Conservation (phyloP, 2,888 invertebrate genomes). For the Trimorus sp. region DNA sequence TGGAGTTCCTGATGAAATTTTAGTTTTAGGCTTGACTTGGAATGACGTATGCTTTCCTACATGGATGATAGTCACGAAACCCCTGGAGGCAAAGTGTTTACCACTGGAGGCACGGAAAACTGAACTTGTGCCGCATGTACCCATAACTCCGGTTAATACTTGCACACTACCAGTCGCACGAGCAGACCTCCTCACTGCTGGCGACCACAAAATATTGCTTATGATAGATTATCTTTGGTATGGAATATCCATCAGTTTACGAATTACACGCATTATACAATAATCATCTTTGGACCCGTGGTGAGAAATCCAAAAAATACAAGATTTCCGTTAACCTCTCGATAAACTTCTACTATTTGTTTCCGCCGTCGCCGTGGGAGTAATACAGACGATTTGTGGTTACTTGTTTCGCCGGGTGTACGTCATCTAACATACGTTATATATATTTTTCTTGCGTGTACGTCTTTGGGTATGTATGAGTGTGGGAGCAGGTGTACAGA, state of each 20-base stretch:
- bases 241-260: slow-evolving; percentile 62
- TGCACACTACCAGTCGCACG: slow-evolving; percentile 37
- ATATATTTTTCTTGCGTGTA: slow-evolving; percentile 22
- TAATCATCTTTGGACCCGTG: slow-evolving; percentile 79
- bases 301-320: slow-evolving; percentile 76
- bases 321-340: slow-evolving; percentile 56
- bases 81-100: slow-evolving; percentile 54
- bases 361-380: slow-evolving; percentile 27
- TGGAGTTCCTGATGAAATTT: no score
- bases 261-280: slow-evolving; percentile 72
- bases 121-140: slow-evolving; percentile 50
- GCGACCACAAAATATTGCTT: slow-evolving; percentile 72
- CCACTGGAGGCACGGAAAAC: slow-evolving; percentile 37
- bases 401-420: slow-evolving; percentile 3
- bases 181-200: slow-evolving; percentile 44
- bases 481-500: neutral
- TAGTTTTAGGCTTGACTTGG: no score
- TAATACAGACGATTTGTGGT: slow-evolving; percentile 23
- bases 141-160: slow-evolving; percentile 50
- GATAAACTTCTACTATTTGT: slow-evolving; percentile 47
- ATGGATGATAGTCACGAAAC: slow-evolving; percentile 49
- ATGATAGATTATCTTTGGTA: slow-evolving; percentile 68
- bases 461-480: slow-evolving; percentile 22
- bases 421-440: slow-evolving; percentile 4
- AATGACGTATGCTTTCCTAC: neutral